A percentile compares a stretch with the other conserved stretches of the same genome.
Evolutionary conservation across 1,140 invertebrate genomes (phyloP).

Genomic region (Caligus rogercresseyi): DNA sequence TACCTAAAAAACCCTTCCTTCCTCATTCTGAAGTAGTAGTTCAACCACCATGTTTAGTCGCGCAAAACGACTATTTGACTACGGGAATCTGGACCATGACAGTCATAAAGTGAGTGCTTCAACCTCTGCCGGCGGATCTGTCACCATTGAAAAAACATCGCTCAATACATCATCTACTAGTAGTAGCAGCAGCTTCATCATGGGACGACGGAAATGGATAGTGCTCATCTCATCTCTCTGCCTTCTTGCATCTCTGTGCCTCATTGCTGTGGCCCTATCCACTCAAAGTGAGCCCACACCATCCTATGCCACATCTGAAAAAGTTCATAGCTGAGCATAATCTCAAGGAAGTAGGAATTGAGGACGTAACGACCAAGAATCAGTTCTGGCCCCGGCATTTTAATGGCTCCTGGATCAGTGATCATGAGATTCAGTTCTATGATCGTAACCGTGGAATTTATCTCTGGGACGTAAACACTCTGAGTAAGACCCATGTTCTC

Average conservation of each 20-base stretch:
- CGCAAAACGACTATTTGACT: background rate
- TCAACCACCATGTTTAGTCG: background rate
- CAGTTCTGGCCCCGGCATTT: background rate
- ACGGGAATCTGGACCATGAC: background rate
- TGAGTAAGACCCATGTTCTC: background rate
- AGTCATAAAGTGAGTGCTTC: background rate
- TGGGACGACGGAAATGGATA: background rate
- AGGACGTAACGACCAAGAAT: background rate
- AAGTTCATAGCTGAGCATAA: background rate
- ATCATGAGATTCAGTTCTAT: conserved; percentile 6
- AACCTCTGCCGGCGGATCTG: background rate
- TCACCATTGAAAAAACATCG: background rate
- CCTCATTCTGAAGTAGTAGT: no score
- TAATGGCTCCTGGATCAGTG: conserved; percentile 20
- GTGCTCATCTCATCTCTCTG: background rate
- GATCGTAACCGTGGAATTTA: conserved; percentile 7
- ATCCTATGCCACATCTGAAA: background rate
- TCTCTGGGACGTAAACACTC: conserved; percentile 3
- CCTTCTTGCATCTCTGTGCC: background rate
- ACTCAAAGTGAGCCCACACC: background rate
- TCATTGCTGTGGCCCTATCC: background rate
- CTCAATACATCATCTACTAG: background rate
- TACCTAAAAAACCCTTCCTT: no score
- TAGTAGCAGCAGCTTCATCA: background rate
- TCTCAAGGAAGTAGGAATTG: background rate